Conservation (phyloP, 2,113 vertebrate species). For the Cricetomys ansorgei region DNA sequence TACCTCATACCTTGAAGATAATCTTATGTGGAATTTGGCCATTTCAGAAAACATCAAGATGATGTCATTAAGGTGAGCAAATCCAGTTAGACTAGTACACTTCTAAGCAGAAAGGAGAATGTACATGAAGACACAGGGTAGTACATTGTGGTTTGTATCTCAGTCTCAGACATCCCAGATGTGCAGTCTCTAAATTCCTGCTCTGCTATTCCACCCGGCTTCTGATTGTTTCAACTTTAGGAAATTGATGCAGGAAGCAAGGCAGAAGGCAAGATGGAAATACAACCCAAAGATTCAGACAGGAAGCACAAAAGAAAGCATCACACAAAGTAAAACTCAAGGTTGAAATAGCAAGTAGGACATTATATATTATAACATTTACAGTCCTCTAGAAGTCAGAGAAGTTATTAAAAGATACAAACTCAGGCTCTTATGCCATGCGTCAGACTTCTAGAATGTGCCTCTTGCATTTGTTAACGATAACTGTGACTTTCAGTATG, state of each 20-base stretch:
- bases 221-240: background rate
- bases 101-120: background rate
- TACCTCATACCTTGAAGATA: background rate
- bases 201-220: background rate
- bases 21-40: background rate
- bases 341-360: background rate
- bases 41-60: background rate
- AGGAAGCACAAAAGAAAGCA: background rate
- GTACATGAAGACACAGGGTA: background rate
- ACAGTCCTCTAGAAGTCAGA: background rate
- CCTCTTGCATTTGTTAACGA: background rate
- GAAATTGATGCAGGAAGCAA: background rate
- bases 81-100: background rate
- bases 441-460: no score
- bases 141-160: fast-evolving
- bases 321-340: background rate
- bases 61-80: background rate
- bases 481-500: background rate
- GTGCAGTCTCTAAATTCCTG: background rate
- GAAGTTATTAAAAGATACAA: background rate
- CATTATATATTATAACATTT: background rate
- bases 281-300: background rate
- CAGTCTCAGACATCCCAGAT: no score
- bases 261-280: background rate
- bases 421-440: fast-evolving